phyloP scores from a whole-genome alignment of 1,140 invertebrate genomes.

The Eurytemora carolleeae region DNA sequence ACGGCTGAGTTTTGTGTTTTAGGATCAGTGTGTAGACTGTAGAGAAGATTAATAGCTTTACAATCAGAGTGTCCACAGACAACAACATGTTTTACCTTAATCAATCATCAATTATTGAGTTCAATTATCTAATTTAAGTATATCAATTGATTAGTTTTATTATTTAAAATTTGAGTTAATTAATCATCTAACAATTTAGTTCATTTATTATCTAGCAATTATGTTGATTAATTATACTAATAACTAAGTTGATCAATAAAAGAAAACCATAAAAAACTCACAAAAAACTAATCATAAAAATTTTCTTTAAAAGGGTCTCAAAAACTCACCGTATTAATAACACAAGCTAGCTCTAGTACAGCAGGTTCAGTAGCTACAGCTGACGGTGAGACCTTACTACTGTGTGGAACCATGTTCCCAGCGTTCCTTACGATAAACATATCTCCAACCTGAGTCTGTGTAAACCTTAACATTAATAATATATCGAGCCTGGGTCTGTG shows the following conservation, averaged over 20 bases:
- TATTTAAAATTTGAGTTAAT: too few species aligned
- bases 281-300: too few species aligned
- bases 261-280: too few species aligned
- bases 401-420: constrained; percentile 73
- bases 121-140: too few species aligned
- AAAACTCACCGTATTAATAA: constrained; percentile 62
- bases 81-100: constrained; percentile 44
- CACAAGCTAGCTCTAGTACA: constrained; percentile 74
- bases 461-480: constrained; percentile 41
- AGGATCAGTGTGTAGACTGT: not conserved
- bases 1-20: not conserved
- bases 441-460: constrained; percentile 81
- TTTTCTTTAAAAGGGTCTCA: too few species aligned
- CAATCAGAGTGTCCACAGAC: constrained; percentile 94
- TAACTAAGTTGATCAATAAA: too few species aligned
- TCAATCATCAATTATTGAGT: too few species aligned
- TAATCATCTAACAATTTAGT: too few species aligned
- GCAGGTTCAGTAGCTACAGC: constrained; percentile 78
- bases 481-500: too few species aligned
- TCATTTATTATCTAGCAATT: too few species aligned
- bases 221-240: too few species aligned
- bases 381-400: constrained; percentile 64
- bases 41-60: constrained; percentile 35
- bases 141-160: too few species aligned
- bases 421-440: constrained; percentile 95